Evolutionary conservation across 2,888 invertebrate species (phyloP), one percentile per base, ranked within the genome.

Genomic region (Tiphia femorata): DNA sequence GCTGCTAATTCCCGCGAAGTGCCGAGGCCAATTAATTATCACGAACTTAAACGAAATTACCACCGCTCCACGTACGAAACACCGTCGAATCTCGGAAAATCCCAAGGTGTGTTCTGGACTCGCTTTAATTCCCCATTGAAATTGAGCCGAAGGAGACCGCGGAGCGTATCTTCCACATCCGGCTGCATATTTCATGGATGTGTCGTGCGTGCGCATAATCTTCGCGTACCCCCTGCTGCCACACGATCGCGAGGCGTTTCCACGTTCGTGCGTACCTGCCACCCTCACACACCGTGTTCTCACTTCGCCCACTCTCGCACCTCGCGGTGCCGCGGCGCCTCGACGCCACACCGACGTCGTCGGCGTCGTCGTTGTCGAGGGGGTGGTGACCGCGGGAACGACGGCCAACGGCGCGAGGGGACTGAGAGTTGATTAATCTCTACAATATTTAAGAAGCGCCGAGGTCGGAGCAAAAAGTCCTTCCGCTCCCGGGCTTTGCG

Each of bases 401-500:
- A n/a, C n/a, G n/a, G n/a, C n/a, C n/a, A n/a, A n/a, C n/a, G n/a
- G n/a, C 49, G 54, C 63, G 53, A 48, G 46, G 55, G 51, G 52
- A n/a, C 43, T 37, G 42, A 33, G 70, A 72, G 72, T 76, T 78
- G 77, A 80, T 80, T 79, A 79, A 79, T 78, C 73, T 71, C 70
- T 78, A 70, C 73, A 73, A 77, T 79, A 79, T 79, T 80, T 76
- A 79, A 76, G 74, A 70, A 74, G 68, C 64, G 46, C 41, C 54
- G 49, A 38, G 47, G 48, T 47, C 40, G 33, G n/a, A 49, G 64
- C 49, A 63, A 62, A 70, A 63, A 67, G 51, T n/a, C 61, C 33
- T 59, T 58, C 48, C 56, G 38, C 19, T n/a, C n/a, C 33, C 46
- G 48, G 27, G 53, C 42, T 64, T 62, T 49, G 44, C 57, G 38